Conservation (phyloP, 2,113 vertebrate species). For the Cardinalis cardinalis region DNA sequence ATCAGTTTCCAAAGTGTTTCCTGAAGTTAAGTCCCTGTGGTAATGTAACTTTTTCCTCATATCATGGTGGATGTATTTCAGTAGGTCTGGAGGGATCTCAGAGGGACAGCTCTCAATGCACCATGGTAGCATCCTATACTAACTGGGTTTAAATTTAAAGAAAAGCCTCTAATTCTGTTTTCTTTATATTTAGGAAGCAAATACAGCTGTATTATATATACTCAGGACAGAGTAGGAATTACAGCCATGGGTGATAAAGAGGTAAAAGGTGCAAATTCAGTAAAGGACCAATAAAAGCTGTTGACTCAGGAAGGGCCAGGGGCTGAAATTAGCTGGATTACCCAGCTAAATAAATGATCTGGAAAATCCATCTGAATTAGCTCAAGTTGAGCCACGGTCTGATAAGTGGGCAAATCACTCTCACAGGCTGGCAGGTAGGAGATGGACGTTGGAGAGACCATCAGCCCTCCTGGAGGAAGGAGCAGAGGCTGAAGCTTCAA, state of each 20-base stretch:
- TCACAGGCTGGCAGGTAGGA: not conserved
- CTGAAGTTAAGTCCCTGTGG: not conserved
- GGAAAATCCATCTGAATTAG: not conserved
- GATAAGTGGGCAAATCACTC: not conserved
- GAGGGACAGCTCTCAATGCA: not conserved
- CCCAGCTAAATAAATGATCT: not conserved
- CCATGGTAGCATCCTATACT: not conserved
- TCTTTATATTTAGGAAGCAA: not conserved
- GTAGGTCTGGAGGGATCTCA: not conserved
- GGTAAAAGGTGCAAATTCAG: not conserved
- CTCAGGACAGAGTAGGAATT: not conserved
- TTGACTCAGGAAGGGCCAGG: not conserved
- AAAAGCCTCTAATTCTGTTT: not conserved
- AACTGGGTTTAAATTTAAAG: not conserved
- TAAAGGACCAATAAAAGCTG: not conserved
- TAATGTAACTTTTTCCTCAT: not conserved
- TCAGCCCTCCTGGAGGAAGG: accelerated
- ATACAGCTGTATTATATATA: not conserved
- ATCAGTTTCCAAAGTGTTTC: not conserved
- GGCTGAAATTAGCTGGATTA: not conserved
- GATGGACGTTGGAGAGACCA: not conserved
- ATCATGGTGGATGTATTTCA: not conserved
- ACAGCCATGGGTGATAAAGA: not conserved
- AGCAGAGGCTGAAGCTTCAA: not conserved
- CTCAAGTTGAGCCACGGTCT: not conserved